phyloP scores from a whole-genome alignment of 2,113 vertebrate species.

The Aphyosemion australe region DNA sequence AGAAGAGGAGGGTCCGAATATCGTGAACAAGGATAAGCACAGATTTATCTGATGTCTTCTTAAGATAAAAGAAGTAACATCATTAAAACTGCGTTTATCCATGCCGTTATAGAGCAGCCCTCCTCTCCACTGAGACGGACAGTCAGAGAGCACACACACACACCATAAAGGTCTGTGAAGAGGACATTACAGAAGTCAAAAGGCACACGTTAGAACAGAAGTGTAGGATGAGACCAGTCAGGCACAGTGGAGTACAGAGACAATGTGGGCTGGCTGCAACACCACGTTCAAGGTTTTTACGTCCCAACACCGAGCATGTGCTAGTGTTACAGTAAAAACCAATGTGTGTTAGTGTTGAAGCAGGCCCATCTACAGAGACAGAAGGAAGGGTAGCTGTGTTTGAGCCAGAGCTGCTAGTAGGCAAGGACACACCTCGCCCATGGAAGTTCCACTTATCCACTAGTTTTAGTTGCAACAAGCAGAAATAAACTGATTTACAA shows the following conservation, averaged over 20 bases:
- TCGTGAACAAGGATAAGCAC: constrained; percentile 85
- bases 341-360: no score
- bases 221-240: constrained; percentile 23
- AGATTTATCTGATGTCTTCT: constrained; percentile 89
- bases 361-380: no score
- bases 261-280: constrained; percentile 61
- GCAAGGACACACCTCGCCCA: no score
- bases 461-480: no score
- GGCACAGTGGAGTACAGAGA: constrained; percentile 53
- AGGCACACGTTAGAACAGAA: constrained; percentile 49
- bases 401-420: no score
- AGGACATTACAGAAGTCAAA: constrained; percentile 53
- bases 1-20: constrained; percentile 73
- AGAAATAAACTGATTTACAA: no score
- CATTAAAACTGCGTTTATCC: constrained; percentile 88
- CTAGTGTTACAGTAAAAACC: no score
- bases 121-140: constrained; percentile 68
- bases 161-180: constrained; percentile 52
- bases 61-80: constrained; percentile 87
- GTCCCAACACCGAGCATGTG: no score
- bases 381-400: no score
- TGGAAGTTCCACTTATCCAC: no score
- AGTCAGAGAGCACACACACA: constrained; percentile 60
- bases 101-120: constrained; percentile 74
- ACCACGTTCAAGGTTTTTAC: not conserved